Conservation (phyloP, 2,797 vertebrate species). For the Acestrorhynchus altus region DNA sequence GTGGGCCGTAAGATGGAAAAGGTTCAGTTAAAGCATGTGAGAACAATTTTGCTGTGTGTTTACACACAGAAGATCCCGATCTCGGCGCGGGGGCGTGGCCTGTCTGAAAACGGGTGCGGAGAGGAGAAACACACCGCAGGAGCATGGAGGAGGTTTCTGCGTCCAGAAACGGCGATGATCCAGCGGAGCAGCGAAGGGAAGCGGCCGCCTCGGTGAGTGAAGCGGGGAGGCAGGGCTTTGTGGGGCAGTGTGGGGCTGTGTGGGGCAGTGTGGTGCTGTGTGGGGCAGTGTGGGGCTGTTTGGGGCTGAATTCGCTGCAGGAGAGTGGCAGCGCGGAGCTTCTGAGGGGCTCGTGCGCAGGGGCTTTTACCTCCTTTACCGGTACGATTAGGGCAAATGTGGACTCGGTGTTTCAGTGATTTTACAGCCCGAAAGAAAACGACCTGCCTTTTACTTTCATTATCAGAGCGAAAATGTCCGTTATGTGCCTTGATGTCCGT, state of each 20-base stretch:
- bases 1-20: too few relatives aligned
- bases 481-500: background rate
- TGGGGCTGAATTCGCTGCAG: background rate
- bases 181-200: background rate
- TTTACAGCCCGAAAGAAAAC: background rate
- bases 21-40: too few relatives aligned
- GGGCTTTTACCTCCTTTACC: background rate
- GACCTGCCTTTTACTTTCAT: too few relatives aligned
- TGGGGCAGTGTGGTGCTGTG: background rate
- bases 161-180: background rate
- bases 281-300: background rate
- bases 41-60: too few relatives aligned
- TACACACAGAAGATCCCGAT: background rate
- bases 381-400: too few relatives aligned
- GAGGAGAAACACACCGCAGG: background rate
- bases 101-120: background rate
- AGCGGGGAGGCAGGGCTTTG: too few relatives aligned
- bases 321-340: too few relatives aligned
- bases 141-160: background rate
- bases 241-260: background rate
- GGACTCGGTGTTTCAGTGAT: background rate
- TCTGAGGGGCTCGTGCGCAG: background rate
- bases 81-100: background rate
- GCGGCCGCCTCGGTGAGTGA: background rate
- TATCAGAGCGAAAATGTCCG: background rate